phyloP scores from a whole-genome alignment of 2,113 vertebrate genomes.

The Notiomystis cincta region DNA sequence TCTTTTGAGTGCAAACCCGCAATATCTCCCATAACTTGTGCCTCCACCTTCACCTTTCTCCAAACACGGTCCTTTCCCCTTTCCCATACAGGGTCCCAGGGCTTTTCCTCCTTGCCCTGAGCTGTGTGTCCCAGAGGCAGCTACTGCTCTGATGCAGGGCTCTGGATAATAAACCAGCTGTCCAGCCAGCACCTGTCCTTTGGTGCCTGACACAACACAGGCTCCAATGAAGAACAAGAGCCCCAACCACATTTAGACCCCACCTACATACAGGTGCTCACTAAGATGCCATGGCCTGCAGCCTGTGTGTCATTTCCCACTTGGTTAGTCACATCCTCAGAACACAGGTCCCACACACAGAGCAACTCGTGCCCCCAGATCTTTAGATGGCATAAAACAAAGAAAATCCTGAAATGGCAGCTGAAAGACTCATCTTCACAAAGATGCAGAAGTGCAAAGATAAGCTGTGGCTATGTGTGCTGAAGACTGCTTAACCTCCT shows the following conservation, averaged over 20 bases:
- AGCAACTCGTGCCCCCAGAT: not conserved
- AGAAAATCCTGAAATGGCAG: not conserved
- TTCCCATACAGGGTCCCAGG: too few species aligned
- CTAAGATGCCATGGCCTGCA: not conserved
- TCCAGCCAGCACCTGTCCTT: not conserved
- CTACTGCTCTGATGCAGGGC: not conserved
- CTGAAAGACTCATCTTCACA: not conserved
- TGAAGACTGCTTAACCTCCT: not conserved
- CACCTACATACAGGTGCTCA: not conserved
- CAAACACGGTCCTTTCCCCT: fast-evolving
- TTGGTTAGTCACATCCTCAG: not conserved
- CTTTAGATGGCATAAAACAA: not conserved
- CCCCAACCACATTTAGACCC: not conserved
- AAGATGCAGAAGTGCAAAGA: not conserved
- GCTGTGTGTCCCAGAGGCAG: not conserved
- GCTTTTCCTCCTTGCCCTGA: not conserved
- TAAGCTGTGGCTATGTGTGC: not conserved
- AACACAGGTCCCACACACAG: not conserved
- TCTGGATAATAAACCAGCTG: not conserved
- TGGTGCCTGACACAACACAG: not conserved
- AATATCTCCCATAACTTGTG: not conserved
- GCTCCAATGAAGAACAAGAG: not conserved
- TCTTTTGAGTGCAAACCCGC: not conserved
- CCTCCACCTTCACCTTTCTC: not conserved
- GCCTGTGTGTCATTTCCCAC: not conserved